Percentiles rank a stretch among this genome's conserved stretches.
Conservation (phyloP, 2,888 invertebrate species). For the Encarsia formosa region DNA sequence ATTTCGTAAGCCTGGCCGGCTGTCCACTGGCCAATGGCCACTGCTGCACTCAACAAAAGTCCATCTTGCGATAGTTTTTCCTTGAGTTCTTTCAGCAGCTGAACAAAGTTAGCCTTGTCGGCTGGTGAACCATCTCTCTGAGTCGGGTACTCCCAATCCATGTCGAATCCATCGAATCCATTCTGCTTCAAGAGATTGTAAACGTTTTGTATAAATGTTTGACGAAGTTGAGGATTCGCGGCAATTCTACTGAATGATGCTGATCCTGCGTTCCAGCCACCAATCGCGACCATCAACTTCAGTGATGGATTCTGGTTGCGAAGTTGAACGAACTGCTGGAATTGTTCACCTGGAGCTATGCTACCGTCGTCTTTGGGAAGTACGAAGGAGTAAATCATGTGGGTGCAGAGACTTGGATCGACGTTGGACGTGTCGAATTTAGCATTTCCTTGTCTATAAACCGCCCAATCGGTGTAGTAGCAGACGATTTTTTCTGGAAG, state of each 20-base stretch:
- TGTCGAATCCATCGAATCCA: constrained; percentile 58
- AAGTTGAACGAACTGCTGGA: background rate
- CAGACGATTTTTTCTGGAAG: background rate
- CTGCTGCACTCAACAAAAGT: constrained; percentile 45
- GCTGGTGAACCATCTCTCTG: constrained; percentile 54
- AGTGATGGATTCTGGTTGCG: background rate
- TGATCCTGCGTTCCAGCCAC: background rate
- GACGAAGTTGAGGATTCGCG: background rate
- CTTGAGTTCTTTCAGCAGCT: constrained; percentile 57
- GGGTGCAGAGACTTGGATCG: background rate
- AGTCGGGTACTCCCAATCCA: constrained; percentile 70
- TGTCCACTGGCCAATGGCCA: constrained; percentile 54
- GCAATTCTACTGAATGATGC: background rate
- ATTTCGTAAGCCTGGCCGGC: constrained; percentile 61
- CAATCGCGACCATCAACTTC: background rate
- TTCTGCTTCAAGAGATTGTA: background rate
- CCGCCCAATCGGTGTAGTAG: background rate
- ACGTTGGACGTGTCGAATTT: background rate
- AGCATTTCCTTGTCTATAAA: background rate
- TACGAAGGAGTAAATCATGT: background rate
- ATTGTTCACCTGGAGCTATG: background rate
- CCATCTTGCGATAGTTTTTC: constrained; percentile 55
- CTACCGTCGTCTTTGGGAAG: background rate
- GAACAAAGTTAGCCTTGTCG: constrained; percentile 56
- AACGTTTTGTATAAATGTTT: background rate